Percentiles rank a stretch among this genome's conserved stretches.
Conservation (phyloP, 2,797 vertebrate genomes). For the Avahi laniger region DNA sequence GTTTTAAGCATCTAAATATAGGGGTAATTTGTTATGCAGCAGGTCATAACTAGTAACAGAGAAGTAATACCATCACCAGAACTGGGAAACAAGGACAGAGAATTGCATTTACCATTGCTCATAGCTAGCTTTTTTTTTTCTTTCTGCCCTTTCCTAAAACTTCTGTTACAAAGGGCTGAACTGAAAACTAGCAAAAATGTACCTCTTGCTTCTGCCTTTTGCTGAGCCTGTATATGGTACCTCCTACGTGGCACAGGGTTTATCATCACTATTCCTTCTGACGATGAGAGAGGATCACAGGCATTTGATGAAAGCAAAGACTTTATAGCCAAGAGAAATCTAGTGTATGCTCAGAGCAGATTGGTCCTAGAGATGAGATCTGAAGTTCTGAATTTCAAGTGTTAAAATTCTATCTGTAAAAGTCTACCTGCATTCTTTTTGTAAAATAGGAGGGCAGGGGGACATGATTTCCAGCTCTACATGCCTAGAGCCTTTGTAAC, state of each 20-base stretch:
- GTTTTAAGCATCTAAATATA: not conserved
- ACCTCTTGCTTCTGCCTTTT: not conserved
- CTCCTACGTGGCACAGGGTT: not conserved
- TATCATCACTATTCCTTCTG: not conserved
- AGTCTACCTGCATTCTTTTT: not conserved
- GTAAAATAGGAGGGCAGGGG: not conserved
- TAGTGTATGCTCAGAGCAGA: too few relatives aligned
- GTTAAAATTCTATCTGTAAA: not conserved
- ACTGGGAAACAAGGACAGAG: not conserved
- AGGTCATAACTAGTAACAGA: not conserved
- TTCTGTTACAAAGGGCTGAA: not conserved
- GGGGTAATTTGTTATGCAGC: not conserved
- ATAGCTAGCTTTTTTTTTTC: not conserved
- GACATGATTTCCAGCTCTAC: not conserved
- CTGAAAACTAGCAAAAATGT: not conserved
- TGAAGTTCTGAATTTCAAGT: not conserved
- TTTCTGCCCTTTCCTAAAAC: not conserved
- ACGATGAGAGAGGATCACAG: not conserved
- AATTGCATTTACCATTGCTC: not conserved
- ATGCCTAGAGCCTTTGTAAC: not conserved
- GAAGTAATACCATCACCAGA: not conserved
- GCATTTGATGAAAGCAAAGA: not conserved
- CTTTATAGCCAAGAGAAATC: not conserved
- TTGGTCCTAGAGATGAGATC: not conserved
- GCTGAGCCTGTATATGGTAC: not conserved